These are phyloP conservation scores for Dufourea novaeangliae DNA, from an alignment of 1,140 invertebrate genomes.

Conservation along the genomic window DNA sequence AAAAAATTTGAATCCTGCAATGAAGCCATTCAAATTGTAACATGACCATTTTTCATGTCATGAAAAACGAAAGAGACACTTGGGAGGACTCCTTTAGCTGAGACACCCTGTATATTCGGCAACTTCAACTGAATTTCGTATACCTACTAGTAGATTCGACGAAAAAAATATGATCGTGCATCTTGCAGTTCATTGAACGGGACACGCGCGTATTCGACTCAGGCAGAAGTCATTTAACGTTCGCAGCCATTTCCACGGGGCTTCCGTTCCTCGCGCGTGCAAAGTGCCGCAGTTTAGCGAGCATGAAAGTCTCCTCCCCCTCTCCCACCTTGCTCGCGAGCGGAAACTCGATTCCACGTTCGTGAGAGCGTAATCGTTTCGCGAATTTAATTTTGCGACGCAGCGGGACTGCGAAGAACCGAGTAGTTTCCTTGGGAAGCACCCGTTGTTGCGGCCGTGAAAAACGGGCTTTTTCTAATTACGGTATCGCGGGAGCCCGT, in stretches of 20 bases:
- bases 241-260: constrained; percentile 1
- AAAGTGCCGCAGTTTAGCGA: constrained; percentile 5
- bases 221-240: constrained; percentile 1
- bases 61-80: no score
- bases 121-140: no score
- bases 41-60: no score
- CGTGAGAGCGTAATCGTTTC: neutral
- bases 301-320: neutral
- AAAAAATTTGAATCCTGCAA: no score
- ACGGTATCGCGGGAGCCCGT: neutral
- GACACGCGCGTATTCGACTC: neutral
- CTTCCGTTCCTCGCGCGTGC: neutral
- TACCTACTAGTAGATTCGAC: no score
- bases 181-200: neutral
- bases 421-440: neutral
- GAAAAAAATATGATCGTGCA: neutral
- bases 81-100: no score
- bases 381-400: constrained; percentile 7
- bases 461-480: constrained; percentile 3
- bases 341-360: neutral
- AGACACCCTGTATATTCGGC: no score
- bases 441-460: neutral
- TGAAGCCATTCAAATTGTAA: no score
- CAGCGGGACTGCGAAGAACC: neutral
- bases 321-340: neutral